phyloP scores from a whole-genome alignment of 2,888 invertebrate species.

The Aspidapion aeneum region DNA sequence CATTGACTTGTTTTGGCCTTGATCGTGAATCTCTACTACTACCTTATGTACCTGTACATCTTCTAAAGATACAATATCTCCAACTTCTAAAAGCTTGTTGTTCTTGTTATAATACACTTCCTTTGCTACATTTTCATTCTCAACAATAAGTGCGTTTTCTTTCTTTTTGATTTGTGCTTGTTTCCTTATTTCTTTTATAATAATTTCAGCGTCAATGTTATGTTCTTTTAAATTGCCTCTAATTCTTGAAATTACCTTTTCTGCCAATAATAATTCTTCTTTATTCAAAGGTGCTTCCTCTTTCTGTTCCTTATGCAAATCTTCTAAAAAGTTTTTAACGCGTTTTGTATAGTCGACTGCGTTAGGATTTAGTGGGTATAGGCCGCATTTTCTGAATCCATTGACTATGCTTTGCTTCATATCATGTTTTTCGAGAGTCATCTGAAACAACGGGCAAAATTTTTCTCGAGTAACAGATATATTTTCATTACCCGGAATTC shows the following conservation, averaged over 20 bases:
- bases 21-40: background rate
- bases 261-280: background rate
- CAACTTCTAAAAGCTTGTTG: background rate
- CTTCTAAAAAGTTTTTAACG: background rate
- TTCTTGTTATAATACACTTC: background rate
- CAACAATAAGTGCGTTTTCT: background rate
- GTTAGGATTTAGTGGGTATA: slow-evolving; percentile 17
- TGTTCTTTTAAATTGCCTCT: background rate
- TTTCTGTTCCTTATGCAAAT: background rate
- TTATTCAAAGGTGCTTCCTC: background rate
- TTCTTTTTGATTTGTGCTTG: background rate
- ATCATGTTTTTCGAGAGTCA: slow-evolving; percentile 11
- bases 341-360: slow-evolving; percentile 15
- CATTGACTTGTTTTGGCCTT: background rate
- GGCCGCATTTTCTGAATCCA: slow-evolving; percentile 20
- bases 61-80: background rate
- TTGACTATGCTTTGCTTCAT: slow-evolving; percentile 15
- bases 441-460: slow-evolving; percentile 29
- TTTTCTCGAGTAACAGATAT: slow-evolving; percentile 28
- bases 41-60: background rate
- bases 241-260: background rate
- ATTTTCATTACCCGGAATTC: slow-evolving; percentile 22
- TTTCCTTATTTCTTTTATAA: background rate
- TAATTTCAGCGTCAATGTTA: background rate
- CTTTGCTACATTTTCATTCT: background rate